phyloP scores from a whole-genome alignment of 37 sponge, comb jelly and placozoan species.

The Axinella damicornis region DNA sequence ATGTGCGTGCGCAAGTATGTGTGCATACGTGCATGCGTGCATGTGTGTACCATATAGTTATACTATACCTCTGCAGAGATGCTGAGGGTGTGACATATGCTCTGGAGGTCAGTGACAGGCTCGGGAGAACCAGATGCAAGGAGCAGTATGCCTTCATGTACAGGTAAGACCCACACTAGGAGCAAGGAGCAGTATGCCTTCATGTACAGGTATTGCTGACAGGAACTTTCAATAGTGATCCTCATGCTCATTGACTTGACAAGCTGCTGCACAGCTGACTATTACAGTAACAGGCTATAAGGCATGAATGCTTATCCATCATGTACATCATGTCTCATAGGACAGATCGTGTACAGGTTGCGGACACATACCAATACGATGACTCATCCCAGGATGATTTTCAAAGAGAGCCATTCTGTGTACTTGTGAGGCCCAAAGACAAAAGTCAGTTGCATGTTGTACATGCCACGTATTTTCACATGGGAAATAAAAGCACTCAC shows the following conservation, averaged over 20 bases:
- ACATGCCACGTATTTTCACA: no score
- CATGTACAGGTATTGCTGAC: slow-evolving; percentile 79
- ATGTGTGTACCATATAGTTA: no score
- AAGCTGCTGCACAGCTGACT: no score
- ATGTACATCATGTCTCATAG: slow-evolving; percentile 3
- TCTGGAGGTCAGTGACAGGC: slow-evolving; percentile 70
- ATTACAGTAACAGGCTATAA: no score
- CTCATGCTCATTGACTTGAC: no score
- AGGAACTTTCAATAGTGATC: no score
- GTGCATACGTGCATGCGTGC: no score
- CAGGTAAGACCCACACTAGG: slow-evolving; percentile 69
- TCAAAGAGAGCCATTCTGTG: slow-evolving; percentile 77
- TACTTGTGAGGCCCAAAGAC: slow-evolving; percentile 2
- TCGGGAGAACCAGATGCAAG: slow-evolving; percentile 81
- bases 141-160: slow-evolving; percentile 98
- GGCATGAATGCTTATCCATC: no score
- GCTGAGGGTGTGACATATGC: slow-evolving; percentile 22
- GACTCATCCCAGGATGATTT: slow-evolving; percentile 67
- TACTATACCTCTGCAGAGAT: no score
- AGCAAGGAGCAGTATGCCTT: slow-evolving; percentile 97
- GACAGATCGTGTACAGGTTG: slow-evolving; percentile 24
- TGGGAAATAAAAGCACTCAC: no score
- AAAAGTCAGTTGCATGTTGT: no score
- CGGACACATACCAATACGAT: slow-evolving; percentile 48
- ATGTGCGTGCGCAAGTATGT: no score